Conservation (phyloP, 2,113 vertebrate genomes). For the Pipra filicauda region DNA sequence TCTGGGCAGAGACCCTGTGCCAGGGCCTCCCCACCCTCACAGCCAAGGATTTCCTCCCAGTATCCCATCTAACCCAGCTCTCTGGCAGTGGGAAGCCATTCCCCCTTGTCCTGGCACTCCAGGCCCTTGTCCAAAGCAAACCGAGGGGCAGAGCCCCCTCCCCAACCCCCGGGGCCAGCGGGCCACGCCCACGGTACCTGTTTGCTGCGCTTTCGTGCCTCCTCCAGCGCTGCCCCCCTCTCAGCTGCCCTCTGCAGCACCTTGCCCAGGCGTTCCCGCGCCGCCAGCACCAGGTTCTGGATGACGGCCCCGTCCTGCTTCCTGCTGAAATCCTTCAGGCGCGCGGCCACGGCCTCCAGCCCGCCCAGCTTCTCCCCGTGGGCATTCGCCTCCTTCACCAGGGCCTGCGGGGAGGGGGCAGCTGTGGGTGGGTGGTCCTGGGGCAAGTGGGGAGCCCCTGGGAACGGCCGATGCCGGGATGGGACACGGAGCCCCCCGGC, state of each 20-base stretch:
- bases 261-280: constrained; percentile 2
- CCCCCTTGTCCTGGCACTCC: too few species aligned
- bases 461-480: not conserved
- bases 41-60: not conserved
- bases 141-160: not conserved
- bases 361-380: not conserved
- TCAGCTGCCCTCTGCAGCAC: not conserved
- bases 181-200: not conserved
- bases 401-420: constrained; percentile 50
- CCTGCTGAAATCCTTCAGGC: constrained; percentile 1
- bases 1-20: too few species aligned
- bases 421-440: not conserved
- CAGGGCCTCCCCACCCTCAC: not conserved
- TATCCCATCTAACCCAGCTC: fast-evolving
- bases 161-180: not conserved
- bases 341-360: not conserved
- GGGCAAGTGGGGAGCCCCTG: not conserved
- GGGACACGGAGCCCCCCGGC: not conserved
- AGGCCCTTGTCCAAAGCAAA: fast-evolving
- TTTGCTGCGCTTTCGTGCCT: constrained; percentile 13
- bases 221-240: not conserved
- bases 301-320: not conserved
- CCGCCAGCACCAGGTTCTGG: constrained; percentile 15
- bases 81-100: not conserved
- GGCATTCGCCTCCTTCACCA: constrained; percentile 15